These are phyloP conservation scores for Phalacrocorax aristotelis DNA, from an alignment of 2,113 vertebrate genomes.

Conservation along the genomic window DNA sequence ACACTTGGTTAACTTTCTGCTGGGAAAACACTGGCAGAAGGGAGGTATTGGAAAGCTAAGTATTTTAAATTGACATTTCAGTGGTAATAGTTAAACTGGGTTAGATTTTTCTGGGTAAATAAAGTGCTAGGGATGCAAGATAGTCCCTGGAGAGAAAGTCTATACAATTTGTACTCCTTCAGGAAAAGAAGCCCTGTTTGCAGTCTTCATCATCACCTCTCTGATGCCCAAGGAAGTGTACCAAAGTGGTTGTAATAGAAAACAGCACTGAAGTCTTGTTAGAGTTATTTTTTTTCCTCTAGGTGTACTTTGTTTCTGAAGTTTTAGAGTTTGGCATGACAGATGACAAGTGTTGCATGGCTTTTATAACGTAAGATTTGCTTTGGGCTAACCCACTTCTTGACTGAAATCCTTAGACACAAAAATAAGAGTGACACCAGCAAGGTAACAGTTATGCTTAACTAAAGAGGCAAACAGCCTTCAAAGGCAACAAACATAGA, in stretches of 20 bases:
- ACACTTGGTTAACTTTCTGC: neutral
- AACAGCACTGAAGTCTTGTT: neutral
- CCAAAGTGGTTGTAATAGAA: neutral
- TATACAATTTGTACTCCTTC: neutral
- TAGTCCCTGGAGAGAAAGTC: neutral
- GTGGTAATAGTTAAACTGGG: neutral
- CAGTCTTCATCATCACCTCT: neutral
- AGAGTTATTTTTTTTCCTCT: neutral
- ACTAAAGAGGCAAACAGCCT: neutral
- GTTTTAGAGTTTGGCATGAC: neutral
- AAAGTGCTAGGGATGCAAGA: neutral
- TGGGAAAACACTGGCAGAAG: neutral
- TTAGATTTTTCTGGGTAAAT: neutral
- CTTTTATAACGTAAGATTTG: neutral
- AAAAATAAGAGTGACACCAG: neutral
- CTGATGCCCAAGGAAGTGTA: neutral
- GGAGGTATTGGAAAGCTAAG: neutral
- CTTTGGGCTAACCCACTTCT: neutral
- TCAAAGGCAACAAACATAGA: neutral
- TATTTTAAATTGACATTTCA: neutral
- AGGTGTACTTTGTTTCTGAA: neutral
- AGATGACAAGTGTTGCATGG: neutral
- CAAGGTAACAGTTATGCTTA: neutral
- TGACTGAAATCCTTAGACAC: neutral
- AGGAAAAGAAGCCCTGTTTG: neutral